Conservation (phyloP, 2,888 invertebrate genomes). For the Pyrrhia umbra region DNA sequence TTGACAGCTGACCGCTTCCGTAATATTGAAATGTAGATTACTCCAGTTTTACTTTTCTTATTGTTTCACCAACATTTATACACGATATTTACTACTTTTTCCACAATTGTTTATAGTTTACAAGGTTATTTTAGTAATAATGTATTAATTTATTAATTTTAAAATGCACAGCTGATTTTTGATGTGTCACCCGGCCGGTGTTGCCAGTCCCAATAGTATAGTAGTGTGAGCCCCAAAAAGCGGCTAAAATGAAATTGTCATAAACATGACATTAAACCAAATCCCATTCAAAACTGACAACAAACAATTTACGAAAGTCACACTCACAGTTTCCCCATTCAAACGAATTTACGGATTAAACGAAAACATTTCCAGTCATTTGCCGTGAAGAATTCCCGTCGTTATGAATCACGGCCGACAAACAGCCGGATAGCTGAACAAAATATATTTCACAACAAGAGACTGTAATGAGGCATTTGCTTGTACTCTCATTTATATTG, state of each 20-base stretch:
- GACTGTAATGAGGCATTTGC: slow-evolving; percentile 43
- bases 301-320: slow-evolving; percentile 23
- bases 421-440: slow-evolving; percentile 44
- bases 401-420: slow-evolving; percentile 54
- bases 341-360: slow-evolving; percentile 45
- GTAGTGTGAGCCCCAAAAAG: not conserved
- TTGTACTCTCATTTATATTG: slow-evolving; percentile 41
- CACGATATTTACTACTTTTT: too few species aligned
- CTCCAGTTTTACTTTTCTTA: too few species aligned
- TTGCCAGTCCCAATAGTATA: not conserved
- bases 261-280: slow-evolving; percentile 15
- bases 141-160: too few species aligned
- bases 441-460: slow-evolving; percentile 58
- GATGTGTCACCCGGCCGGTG: too few species aligned
- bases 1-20: too few species aligned
- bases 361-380: slow-evolving; percentile 60
- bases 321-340: slow-evolving; percentile 31
- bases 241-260: not conserved
- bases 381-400: slow-evolving; percentile 48
- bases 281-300: slow-evolving; percentile 11
- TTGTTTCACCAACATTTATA: too few species aligned
- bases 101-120: too few species aligned
- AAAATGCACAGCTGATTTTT: too few species aligned
- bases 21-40: too few species aligned
- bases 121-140: too few species aligned